phyloP scores from a whole-genome alignment of 1,140 invertebrate genomes.

The Zaprionus ornatus region DNA sequence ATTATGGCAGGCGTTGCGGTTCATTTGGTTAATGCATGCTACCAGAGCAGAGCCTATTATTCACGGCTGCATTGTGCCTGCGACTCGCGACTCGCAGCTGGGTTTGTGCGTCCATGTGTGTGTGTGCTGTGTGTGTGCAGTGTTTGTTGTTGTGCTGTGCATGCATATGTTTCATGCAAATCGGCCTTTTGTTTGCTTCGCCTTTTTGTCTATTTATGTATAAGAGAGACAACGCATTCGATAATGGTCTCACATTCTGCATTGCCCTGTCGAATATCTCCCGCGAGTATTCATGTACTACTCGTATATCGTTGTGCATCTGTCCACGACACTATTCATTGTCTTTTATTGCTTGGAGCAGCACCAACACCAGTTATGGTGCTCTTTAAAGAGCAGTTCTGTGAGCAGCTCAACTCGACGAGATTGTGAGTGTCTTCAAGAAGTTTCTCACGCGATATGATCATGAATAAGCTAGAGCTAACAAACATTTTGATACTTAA shows the following conservation, averaged over 20 bases:
- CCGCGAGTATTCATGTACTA: background rate
- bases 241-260: slow-evolving; percentile 27
- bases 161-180: slow-evolving; percentile 26
- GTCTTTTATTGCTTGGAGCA: background rate
- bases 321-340: background rate
- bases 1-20: slow-evolving; percentile 68
- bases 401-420: background rate
- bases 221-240: slow-evolving; percentile 28
- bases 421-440: background rate
- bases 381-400: background rate
- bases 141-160: slow-evolving; percentile 5
- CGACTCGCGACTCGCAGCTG: slow-evolving; percentile 45
- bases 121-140: background rate
- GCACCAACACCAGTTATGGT: too few species aligned
- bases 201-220: slow-evolving; percentile 46
- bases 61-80: slow-evolving; percentile 64
- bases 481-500: too few species aligned
- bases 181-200: slow-evolving; percentile 48
- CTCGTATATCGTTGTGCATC: background rate
- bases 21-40: slow-evolving; percentile 79
- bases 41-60: slow-evolving; percentile 63
- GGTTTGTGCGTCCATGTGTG: slow-evolving; percentile 14
- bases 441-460: background rate
- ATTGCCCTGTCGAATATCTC: slow-evolving; percentile 9
- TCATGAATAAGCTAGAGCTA: too few species aligned